Percentiles rank a stretch among this genome's conserved stretches.
Evolutionary conservation across 2,888 invertebrate species (phyloP).

Genomic region (Deilephila porcellus): DNA sequence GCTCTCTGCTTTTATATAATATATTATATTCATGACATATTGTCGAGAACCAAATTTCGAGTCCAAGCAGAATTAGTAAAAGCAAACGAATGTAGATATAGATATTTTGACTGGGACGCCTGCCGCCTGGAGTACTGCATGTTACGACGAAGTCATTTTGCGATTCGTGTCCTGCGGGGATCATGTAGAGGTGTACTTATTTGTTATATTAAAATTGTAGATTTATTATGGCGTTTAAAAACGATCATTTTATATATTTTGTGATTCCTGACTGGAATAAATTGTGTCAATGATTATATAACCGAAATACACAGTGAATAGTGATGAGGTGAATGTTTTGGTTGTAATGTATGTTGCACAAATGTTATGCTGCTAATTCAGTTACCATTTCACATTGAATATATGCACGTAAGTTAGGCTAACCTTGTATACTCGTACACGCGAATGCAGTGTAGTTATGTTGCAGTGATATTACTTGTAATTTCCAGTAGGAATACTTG

Average conservation of each 20-base stretch:
- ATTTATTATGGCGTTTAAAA: conserved; percentile 35
- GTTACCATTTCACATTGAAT: conserved; percentile 72
- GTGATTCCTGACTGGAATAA: conserved; percentile 7
- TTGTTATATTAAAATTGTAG: conserved; percentile 34
- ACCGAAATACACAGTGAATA: neutral
- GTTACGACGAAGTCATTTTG: conserved; percentile 28
- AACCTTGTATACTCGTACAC: conserved; percentile 54
- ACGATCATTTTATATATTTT: conserved; percentile 31
- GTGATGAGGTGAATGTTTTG: conserved; percentile 35
- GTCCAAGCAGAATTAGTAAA: conserved; percentile 59
- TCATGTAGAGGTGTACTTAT: conserved; percentile 35
- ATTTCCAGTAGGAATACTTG: conserved; percentile 44
- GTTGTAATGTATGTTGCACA: conserved; percentile 53
- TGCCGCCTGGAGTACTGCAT: conserved; percentile 36
- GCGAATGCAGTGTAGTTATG: conserved; percentile 54
- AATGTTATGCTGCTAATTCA: conserved; percentile 54
- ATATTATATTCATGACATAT: conserved; percentile 50
- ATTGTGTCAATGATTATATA: conserved; percentile 17
- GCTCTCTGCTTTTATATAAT: conserved; percentile 57
- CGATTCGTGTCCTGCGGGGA: conserved; percentile 16
- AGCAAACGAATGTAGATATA: conserved; percentile 58
- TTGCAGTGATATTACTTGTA: conserved; percentile 76
- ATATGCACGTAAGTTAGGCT: conserved; percentile 54
- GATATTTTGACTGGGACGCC: conserved; percentile 47
- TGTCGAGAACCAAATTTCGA: conserved; percentile 55